Conservation (phyloP, 2,797 vertebrate genomes). For the Syngnathus rostellatus region DNA sequence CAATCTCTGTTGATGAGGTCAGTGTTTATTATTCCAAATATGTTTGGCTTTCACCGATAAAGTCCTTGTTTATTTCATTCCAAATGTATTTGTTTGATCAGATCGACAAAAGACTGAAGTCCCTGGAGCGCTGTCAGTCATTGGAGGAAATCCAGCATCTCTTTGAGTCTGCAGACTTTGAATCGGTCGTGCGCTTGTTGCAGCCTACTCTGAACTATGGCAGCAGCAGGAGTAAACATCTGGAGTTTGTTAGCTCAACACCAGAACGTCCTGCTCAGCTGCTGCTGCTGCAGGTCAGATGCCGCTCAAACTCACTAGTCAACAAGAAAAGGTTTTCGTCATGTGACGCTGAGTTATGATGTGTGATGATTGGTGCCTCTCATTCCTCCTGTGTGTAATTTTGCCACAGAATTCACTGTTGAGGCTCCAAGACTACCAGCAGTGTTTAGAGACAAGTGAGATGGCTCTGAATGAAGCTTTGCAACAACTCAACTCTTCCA, state of each 20-base stretch:
- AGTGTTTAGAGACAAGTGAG: slow-evolving; percentile 87
- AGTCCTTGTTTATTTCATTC: slow-evolving; percentile 3
- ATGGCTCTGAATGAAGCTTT: slow-evolving; percentile 88
- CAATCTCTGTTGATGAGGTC: slow-evolving; percentile 91
- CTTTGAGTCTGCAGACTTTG: slow-evolving; percentile 84
- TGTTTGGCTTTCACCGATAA: neutral
- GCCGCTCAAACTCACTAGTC: neutral
- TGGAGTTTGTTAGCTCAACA: slow-evolving; percentile 87
- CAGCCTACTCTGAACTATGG: slow-evolving; percentile 82
- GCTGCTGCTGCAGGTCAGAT: slow-evolving; percentile 83
- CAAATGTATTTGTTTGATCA: slow-evolving; percentile 37
- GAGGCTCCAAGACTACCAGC: slow-evolving; percentile 77
- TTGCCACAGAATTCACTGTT: slow-evolving; percentile 80
- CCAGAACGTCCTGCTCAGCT: slow-evolving; percentile 94
- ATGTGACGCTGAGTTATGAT: neutral
- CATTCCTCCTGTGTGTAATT: slow-evolving; percentile 7
- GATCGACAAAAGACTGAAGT: slow-evolving; percentile 95
- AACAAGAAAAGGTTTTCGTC: neutral
- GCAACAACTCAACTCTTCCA: slow-evolving; percentile 81
- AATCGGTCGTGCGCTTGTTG: slow-evolving; percentile 84
- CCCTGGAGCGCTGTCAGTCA: slow-evolving; percentile 94
- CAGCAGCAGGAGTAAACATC: slow-evolving; percentile 74
- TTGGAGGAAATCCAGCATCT: slow-evolving; percentile 95
- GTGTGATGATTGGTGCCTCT: neutral
- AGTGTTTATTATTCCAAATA: slow-evolving; percentile 14